phyloP scores from a whole-genome alignment of 1,140 invertebrate genomes.

The Plodia interpunctella region DNA sequence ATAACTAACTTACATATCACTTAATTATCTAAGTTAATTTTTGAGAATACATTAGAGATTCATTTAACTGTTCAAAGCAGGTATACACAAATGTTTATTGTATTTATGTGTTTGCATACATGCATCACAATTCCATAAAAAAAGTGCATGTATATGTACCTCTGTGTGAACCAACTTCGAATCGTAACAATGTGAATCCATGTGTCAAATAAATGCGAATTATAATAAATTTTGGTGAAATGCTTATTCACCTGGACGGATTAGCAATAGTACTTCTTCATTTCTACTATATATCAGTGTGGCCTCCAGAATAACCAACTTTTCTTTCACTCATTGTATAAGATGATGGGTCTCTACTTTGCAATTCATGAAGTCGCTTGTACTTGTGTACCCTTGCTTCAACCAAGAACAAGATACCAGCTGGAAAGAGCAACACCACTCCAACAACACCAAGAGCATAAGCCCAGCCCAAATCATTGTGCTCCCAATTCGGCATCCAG shows the following conservation, averaged over 20 bases:
- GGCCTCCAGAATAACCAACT: slow-evolving; percentile 66
- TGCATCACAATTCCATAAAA: too few relatives aligned
- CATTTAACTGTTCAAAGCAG: too few relatives aligned
- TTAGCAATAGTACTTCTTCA: background rate
- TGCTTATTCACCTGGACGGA: background rate
- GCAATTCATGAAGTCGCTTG: slow-evolving; percentile 82
- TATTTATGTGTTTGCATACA: too few relatives aligned
- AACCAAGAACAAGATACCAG: slow-evolving; percentile 87
- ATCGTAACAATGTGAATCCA: too few relatives aligned
- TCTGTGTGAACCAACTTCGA: too few relatives aligned
- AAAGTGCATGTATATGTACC: too few relatives aligned
- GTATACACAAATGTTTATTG: too few relatives aligned
- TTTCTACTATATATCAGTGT: slow-evolving; percentile 77
- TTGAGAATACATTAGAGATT: too few relatives aligned
- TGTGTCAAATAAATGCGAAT: too few relatives aligned
- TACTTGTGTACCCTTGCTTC: slow-evolving; percentile 87
- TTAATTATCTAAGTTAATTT: too few relatives aligned
- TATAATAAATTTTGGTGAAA: too few relatives aligned
- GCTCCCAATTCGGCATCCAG: slow-evolving; percentile 98
- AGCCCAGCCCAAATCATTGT: slow-evolving; percentile 97
- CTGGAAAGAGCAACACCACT: slow-evolving; percentile 83
- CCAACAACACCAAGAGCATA: slow-evolving; percentile 92
- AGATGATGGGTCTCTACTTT: slow-evolving; percentile 79
- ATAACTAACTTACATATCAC: too few relatives aligned
- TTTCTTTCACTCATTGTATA: slow-evolving; percentile 79